Evolutionary conservation across 2,888 invertebrate species (phyloP).

Genomic region (Tupiocoris notatus): DNA sequence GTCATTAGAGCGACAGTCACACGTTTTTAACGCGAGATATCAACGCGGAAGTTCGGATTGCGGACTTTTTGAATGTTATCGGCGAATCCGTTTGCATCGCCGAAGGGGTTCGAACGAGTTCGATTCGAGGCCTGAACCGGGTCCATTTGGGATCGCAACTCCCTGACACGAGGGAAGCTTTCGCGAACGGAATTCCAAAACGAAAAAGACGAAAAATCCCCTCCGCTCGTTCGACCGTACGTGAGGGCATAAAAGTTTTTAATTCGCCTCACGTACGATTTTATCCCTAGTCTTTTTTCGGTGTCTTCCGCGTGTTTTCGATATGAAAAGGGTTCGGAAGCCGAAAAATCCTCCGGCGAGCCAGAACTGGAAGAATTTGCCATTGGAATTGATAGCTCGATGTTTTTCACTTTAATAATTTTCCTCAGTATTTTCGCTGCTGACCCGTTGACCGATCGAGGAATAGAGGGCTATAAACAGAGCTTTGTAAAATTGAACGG

Average conservation of each 20-base stretch:
- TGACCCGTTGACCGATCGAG: too few relatives aligned
- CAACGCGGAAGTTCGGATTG: neutral
- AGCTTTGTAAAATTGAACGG: too few relatives aligned
- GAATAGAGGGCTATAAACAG: too few relatives aligned
- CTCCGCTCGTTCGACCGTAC: neutral
- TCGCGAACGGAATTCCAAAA: neutral
- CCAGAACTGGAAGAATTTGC: too few relatives aligned
- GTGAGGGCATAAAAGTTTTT: neutral
- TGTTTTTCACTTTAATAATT: too few relatives aligned
- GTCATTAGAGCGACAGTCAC: neutral
- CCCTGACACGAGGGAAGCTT: neutral
- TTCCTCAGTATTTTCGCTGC: too few relatives aligned
- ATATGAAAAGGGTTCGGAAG: neutral
- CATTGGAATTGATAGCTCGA: too few relatives aligned
- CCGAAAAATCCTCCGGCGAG: too few relatives aligned
- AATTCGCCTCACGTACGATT: neutral
- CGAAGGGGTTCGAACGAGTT: neutral
- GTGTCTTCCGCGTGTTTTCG: neutral
- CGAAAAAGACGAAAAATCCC: neutral
- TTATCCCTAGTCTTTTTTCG: neutral
- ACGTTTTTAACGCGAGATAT: neutral
- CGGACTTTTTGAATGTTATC: neutral
- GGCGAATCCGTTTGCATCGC: neutral
- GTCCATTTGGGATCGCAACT: neutral
- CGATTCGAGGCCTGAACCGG: neutral